Base-by-base conservation (phyloP, 1,140 invertebrate genomes). In the Forficula auricularia region DNA sequence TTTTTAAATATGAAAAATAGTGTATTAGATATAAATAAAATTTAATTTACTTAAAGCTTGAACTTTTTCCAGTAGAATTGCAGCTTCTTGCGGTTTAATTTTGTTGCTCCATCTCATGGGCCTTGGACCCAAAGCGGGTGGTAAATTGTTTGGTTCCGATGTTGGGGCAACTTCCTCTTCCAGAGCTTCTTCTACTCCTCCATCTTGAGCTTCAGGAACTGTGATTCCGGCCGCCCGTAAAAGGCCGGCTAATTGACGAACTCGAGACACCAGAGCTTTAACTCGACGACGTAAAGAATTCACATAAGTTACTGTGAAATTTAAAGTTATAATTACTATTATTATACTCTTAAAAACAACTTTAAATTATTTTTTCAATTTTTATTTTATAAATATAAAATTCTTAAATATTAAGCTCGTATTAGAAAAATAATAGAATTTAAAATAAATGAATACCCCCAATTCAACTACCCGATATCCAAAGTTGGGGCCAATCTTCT, bases 81-180 rank as follows among this genome's bases (percentile, higher is more conserved):
- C 6, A 18, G 19, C 52, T 13, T 58, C 59, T 15, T 62, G 60
- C 7, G 59, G 54, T 41, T 61, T 63, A 30, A 66, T 60, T 53
- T 63, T 65, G 42, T 64, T 65, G 1, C 60, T 63, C 63, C 64
- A 65, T 48, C 63, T 62, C 2, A 62, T 48, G 1, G 62, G 61
- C 10, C 42, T 10, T 4, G 22, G 22, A 10, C 22, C 22, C 4
- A 27, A 10, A 27, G 22, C 22, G 10, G 22, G 22, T 18, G 35
- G 14, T 3, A 13, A 42, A 14, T 36, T 35, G 15, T 45, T 42
- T 7, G 33, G 20, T 10, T 16, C 18, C 39, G 35, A 52, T n/a
- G n/a, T n/a, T 40, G 50, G 52, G 9, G 37, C 27, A 18, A 37
- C 37, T 42, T 40, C 44, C n/a, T 48, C 46, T 8, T 44, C 46